Base-by-base conservation (phyloP, 2,797 vertebrate species). In the Pseudochirops cupreus region DNA sequence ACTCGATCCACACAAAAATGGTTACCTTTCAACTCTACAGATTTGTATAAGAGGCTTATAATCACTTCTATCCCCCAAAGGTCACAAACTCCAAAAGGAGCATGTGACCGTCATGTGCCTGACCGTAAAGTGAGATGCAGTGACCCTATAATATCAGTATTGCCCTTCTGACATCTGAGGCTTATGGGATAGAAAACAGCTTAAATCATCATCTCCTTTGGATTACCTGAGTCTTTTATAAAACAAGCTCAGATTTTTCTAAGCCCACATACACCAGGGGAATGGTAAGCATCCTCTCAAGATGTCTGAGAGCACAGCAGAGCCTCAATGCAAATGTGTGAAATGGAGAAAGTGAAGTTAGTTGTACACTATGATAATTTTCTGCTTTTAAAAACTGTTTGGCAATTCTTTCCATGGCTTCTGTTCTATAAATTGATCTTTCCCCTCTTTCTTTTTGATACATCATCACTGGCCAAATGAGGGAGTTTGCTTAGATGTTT, bases 161-260 rank as follows among this genome's bases (percentile, higher is more conserved):
- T 98, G 98, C 98, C 98, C 98, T 98, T 96, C 26, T 98, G 98
- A 98, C 98, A 97, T 97, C 59, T 95, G 94, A 56, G 97, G 94
- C 96, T 98, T 97, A 98, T 59, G 29, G 92, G 94, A 97, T 92
- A 97, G 95, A 96, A 94, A 98, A 95, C 95, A 58, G 93, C 97
- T 96, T 94, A 94, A 94, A 98, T 96, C 93, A 94, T 93, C 92
- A 96, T 93, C 96, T 97, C 95, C 96, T 96, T 92, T 54, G 90
- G 96, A 96, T 94, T 95, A 91, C 95, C 98, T 97, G 92, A 57
- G 58, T 92, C 94, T 28, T 92, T 95, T 96, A 97, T 94, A 95
- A 97, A 95, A 97, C 91, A 95, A 94, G 95, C 90, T 92, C 18
- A 90, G 92, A 55, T 90, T 94, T 93, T 93, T 94, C 50, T 5